Percentiles rank a stretch among this genome's conserved stretches.
These are phyloP conservation scores for Callochromis pleurospilus DNA, from an alignment of 2,113 vertebrate species.

Conservation along the genomic window DNA sequence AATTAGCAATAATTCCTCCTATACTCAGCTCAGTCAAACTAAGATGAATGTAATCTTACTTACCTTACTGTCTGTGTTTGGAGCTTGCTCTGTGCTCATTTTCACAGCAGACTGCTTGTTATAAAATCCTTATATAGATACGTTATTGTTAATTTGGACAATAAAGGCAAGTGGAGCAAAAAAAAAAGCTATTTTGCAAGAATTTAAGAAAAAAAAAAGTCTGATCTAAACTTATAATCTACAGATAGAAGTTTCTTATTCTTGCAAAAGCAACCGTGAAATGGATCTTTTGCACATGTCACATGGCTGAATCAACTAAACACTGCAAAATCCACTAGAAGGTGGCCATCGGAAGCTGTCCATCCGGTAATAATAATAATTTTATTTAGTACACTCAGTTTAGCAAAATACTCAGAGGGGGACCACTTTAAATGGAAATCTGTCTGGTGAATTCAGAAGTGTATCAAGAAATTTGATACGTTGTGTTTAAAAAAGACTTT, in stretches of 20 bases:
- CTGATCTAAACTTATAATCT: not conserved
- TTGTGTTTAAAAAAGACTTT: not conserved
- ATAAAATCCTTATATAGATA: not conserved
- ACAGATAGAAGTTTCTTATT: not conserved
- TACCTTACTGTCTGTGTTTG: not conserved
- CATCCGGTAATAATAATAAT: not conserved
- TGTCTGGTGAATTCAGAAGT: not conserved
- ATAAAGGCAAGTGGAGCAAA: not conserved
- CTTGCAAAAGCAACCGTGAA: not conserved
- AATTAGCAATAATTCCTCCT: not conserved
- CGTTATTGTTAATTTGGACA: not conserved
- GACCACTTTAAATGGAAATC: not conserved
- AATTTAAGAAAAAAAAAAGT: rapidly evolving
- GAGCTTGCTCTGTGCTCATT: not conserved
- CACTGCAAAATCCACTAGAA: not conserved
- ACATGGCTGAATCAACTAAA: constrained; percentile 21
- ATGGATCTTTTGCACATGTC: not conserved
- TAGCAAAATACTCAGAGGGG: not conserved
- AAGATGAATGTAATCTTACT: not conserved
- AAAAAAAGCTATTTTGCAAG: not conserved
- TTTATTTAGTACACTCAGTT: not conserved
- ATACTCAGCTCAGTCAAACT: not conserved
- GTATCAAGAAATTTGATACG: not conserved
- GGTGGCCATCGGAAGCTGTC: not conserved
- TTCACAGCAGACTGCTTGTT: not conserved